Conservation (phyloP, 2,797 vertebrate species). For the Chaenodraco wilsoni region DNA sequence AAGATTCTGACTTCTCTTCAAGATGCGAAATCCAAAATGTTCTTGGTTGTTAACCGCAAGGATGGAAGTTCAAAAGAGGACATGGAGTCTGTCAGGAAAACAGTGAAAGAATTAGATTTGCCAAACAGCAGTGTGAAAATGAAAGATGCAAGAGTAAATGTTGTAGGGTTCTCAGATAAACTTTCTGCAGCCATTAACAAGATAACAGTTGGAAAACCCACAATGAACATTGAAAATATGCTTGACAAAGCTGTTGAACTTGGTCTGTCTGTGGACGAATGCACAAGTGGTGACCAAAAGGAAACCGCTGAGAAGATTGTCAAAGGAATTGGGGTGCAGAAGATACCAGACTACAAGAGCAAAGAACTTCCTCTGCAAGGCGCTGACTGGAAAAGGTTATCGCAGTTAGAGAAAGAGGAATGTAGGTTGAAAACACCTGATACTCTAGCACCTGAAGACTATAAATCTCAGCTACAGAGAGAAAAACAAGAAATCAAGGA, state of each 20-base stretch:
- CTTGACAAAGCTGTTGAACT: too few species aligned
- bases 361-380: too few species aligned
- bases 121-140: background rate
- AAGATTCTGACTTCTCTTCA: conserved; percentile 31
- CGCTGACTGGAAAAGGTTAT: too few species aligned
- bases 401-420: too few species aligned
- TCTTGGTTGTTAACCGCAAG: conserved; percentile 45
- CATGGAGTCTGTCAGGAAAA: conserved; percentile 12
- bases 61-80: fast-evolving
- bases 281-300: too few species aligned
- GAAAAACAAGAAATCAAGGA: conserved; percentile 24
- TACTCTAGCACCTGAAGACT: fast-evolving
- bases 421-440: too few species aligned
- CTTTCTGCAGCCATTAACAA: conserved; percentile 24
- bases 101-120: background rate
- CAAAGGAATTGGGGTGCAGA: too few species aligned
- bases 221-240: conserved; percentile 3
- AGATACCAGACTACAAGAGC: too few species aligned
- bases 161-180: conserved; percentile 36
- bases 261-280: too few species aligned
- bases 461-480: conserved; percentile 19
- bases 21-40: conserved; percentile 56
- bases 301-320: too few species aligned
- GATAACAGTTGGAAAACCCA: fast-evolving
- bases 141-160: conserved; percentile 24